Evolutionary conservation across 2,113 vertebrate species (phyloP), one percentile per base, ranked within the genome.

Genomic region (Erythrocebus patas): DNA sequence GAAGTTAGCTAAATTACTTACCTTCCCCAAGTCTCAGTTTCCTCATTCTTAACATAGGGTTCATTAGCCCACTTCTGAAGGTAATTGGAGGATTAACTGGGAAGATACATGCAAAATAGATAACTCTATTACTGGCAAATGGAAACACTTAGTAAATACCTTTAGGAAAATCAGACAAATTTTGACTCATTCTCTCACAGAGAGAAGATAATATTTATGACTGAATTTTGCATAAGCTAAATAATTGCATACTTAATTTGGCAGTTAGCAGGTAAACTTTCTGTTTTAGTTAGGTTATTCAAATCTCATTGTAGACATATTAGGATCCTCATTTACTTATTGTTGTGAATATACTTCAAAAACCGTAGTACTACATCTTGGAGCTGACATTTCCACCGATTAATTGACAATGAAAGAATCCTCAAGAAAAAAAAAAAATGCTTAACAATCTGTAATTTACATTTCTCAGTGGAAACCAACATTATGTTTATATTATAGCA

Each of bases 381-480:
- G 86, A 75, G 13, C 52, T 18, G 81, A 50, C 0, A 95, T 91
- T 96, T 97, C 76, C 55, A 80, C 70, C 86, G 98, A 97, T 98
- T 98, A 98, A 93, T 93, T 91, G 97, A 89, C 17, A 95, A 93
- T 96, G 23, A 76, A 94, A 89, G 23, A 97, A 97, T 61, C 5
- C 22, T 75, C 50, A 75, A 66, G 75, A 96, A 93, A 55, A 93
- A 96, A 93, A 55, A 93, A 95, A 93, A 97, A 79, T 83, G 5
- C 18, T 85, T 97, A 93, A 90, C 17, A 90, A 91, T 95, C n/a
- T 93, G 25, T 70, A 95, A 97, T 98, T 98, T 96, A 92, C 48
- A 97, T 97, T 98, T 98, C 93, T 98, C 96, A 97, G 52, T 97
- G 70, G 96, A 98, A 98, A 96, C 3, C 27, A 95, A 79, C 98